A percentile compares a stretch with the other conserved stretches of the same genome.
phyloP scores from a whole-genome alignment of 2,113 vertebrate species.

The Bucco capensis region DNA sequence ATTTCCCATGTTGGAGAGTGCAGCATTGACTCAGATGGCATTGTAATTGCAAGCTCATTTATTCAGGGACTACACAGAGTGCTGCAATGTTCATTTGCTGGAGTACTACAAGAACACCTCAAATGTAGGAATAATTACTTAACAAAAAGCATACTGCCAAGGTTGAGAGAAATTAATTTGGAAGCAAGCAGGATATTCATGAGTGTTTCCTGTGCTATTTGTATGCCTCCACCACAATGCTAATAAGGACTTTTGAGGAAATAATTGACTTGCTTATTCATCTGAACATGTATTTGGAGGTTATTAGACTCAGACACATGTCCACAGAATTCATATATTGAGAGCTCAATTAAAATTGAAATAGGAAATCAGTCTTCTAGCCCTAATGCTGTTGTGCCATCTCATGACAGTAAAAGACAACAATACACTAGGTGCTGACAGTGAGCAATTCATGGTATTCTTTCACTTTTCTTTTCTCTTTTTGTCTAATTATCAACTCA shows the following conservation, averaged over 20 bases:
- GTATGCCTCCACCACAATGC: constrained; percentile 39
- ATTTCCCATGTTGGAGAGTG: neutral
- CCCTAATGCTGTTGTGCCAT: constrained; percentile 15
- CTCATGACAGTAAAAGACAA: constrained; percentile 43
- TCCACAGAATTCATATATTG: constrained; percentile 65
- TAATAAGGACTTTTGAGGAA: constrained; percentile 66
- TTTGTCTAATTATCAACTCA: neutral
- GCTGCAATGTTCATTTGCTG: neutral
- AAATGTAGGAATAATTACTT: constrained; percentile 51
- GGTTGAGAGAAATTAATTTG: constrained; percentile 60
- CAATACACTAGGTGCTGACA: neutral
- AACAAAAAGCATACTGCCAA: constrained; percentile 39
- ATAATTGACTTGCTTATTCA: constrained; percentile 71
- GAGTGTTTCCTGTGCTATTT: constrained; percentile 49
- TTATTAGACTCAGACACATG: constrained; percentile 63
- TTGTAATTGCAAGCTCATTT: constrained; percentile 1
- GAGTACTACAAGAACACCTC: neutral
- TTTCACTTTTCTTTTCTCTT: neutral
- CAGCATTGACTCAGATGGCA: neutral
- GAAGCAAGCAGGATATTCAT: constrained; percentile 62
- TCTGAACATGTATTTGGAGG: constrained; percentile 62
- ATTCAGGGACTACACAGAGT: neutral
- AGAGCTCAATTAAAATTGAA: constrained; percentile 68
- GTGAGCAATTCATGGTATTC: neutral
- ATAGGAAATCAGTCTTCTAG: constrained; percentile 40